phyloP scores from a whole-genome alignment of 2,797 vertebrate genomes.

The Champsocephalus esox region DNA sequence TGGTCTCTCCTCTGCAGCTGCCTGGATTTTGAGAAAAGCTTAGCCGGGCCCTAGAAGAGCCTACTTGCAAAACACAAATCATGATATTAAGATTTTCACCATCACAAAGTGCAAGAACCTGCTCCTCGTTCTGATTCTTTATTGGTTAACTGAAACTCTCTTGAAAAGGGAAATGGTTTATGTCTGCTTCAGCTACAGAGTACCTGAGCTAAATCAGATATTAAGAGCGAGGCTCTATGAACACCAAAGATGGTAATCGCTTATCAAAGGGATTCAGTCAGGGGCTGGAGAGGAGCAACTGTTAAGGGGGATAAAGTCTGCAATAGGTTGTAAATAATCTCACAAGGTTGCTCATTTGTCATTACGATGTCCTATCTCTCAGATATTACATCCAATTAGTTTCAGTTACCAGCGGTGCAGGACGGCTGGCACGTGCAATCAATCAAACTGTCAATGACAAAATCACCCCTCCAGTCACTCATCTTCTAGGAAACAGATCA shows the following conservation, averaged over 20 bases:
- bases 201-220: conserved; percentile 15
- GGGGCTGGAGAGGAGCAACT: conserved; percentile 13
- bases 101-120: conserved; percentile 46
- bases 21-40: conserved; percentile 57
- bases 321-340: conserved; percentile 59
- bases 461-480: conserved; percentile 62
- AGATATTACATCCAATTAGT: conserved; percentile 75
- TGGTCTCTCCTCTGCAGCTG: conserved; percentile 71
- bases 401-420: conserved; percentile 64
- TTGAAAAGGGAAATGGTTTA: conserved; percentile 13
- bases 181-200: conserved; percentile 12
- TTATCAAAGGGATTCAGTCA: conserved; percentile 33
- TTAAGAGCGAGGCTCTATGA: not conserved
- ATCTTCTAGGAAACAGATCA: conserved; percentile 71
- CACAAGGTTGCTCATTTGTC: conserved; percentile 66
- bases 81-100: conserved; percentile 22
- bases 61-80: conserved; percentile 8
- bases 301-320: conserved; percentile 42
- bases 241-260: conserved; percentile 42
- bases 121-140: conserved; percentile 11
- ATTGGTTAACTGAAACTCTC: conserved; percentile 4
- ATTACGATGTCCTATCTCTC: conserved; percentile 49
- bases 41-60: conserved; percentile 24
- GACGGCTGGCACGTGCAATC: conserved; percentile 73
- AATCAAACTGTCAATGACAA: conserved; percentile 84